Evolutionary conservation across 2,888 invertebrate species (phyloP), one percentile per base, ranked within the genome.

Genomic region (Phymatocera aterrima): DNA sequence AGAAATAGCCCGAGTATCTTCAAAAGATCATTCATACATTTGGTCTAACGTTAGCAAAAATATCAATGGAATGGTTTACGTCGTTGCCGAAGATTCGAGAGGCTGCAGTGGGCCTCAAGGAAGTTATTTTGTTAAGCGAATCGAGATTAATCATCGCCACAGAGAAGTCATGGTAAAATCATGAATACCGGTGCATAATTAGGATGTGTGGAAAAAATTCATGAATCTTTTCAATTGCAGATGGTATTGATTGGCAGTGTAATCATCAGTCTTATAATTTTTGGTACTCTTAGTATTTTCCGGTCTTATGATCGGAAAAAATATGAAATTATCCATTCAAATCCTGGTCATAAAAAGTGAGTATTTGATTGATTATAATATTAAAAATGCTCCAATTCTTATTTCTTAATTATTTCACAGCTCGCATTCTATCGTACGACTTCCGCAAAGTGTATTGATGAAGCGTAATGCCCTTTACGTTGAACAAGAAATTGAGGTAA

Each of bases 391-490:
- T n/a, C n/a, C n/a, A n/a, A n/a, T n/a, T n/a, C n/a, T n/a, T n/a
- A n/a, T n/a, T n/a, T n/a, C n/a, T n/a, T n/a, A n/a, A 48, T 70
- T 34, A 40, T 40, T 75, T 40, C n/a, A 60, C 57, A 75, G 75
- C 40, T 15, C 21, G 8, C 40, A 43, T 34, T 40, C 60, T 24
- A 3, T 28, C 24, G 40, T 6, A 75, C 21, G 31, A 24, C 51
- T 40, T 10, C 4, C 57, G n/a, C 57, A 60, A 8, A 40, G 40
- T 4, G 34, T 28, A 24, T 75, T 60, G 43, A 57, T 28, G 40
- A 75, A 75, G n/a, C 84, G 83, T 3, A 90, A 89, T 77, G 80
- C 85, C 77, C 80, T 88, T 34, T 89, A 90, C 48, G 82, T 85
- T 0, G 83, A 84, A 54, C 82, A 84, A 10, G 84, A 85, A 65